Conservation (phyloP, 2,797 vertebrate genomes). For the Pteronotus mesoamericanus region DNA sequence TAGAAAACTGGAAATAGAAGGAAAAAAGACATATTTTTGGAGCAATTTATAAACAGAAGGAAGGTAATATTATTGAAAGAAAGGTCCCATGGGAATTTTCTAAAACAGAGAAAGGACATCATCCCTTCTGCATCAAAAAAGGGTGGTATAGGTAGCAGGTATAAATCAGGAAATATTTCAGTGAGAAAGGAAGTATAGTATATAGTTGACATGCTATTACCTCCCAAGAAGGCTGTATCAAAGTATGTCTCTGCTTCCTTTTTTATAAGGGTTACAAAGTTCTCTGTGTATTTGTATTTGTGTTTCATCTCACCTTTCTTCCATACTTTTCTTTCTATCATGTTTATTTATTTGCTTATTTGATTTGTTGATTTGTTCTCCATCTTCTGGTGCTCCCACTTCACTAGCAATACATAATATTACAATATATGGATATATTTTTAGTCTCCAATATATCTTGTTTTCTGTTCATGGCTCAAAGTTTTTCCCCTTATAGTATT, state of each 20-base stretch:
- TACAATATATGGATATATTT: neutral
- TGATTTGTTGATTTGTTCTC: neutral
- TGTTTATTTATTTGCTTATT: neutral
- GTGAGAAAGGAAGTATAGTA: neutral
- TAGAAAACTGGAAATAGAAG: neutral
- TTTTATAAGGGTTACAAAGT: neutral
- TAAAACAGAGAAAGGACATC: neutral
- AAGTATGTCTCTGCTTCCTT: neutral
- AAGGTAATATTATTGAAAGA: neutral
- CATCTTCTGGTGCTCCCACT: neutral
- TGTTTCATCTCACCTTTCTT: neutral
- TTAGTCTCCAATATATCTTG: neutral
- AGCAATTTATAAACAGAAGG: neutral
- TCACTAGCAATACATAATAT: neutral
- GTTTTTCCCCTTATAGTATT: neutral
- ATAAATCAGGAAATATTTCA: neutral
- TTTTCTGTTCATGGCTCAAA: neutral
- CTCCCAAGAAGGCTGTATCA: neutral
- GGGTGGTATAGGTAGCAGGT: neutral
- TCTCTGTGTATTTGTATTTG: neutral
- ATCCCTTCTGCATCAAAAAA: neutral
- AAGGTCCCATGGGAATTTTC: neutral
- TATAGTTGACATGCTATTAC: neutral
- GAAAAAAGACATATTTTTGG: neutral
- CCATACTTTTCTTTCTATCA: neutral